Conservation (phyloP, 2,888 invertebrate species). For the Eristalinus sepulchralis region DNA sequence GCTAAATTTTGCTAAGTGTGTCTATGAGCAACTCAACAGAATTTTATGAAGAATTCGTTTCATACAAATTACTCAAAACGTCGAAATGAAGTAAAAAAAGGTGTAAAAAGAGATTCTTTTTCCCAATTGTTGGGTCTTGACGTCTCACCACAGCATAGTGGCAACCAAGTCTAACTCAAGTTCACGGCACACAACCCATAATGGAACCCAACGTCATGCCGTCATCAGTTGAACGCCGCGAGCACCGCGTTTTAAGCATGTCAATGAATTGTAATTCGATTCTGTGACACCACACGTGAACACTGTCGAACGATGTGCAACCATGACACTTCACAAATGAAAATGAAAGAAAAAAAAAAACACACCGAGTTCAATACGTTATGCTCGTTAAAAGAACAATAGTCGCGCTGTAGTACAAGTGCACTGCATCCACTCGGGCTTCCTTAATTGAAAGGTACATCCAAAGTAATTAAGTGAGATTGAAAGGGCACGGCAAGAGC, state of each 20-base stretch:
- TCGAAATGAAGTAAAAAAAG: no score
- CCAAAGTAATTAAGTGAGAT: slow-evolving; percentile 26
- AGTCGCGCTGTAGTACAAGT: slow-evolving; percentile 34
- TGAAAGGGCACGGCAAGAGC: not conserved
- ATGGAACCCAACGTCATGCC: not conserved
- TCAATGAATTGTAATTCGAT: not conserved
- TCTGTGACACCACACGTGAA: not conserved
- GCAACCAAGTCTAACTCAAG: no score
- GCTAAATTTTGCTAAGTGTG: no score
- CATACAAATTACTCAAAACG: no score
- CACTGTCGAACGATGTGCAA: not conserved
- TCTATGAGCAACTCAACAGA: no score
- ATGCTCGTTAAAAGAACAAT: not conserved
- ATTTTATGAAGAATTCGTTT: no score
- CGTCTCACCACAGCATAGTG: no score
- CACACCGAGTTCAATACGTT: not conserved
- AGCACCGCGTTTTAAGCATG: not conserved
- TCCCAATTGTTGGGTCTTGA: no score
- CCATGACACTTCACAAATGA: not conserved
- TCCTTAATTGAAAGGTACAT: slow-evolving; percentile 53
- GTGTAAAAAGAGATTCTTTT: no score
- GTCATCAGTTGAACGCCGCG: not conserved
- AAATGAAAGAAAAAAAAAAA: not conserved
- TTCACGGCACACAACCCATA: no score
- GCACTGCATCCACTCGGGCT: not conserved